phyloP scores from a whole-genome alignment of 1,140 invertebrate species.

The Chlorops oryzae region DNA sequence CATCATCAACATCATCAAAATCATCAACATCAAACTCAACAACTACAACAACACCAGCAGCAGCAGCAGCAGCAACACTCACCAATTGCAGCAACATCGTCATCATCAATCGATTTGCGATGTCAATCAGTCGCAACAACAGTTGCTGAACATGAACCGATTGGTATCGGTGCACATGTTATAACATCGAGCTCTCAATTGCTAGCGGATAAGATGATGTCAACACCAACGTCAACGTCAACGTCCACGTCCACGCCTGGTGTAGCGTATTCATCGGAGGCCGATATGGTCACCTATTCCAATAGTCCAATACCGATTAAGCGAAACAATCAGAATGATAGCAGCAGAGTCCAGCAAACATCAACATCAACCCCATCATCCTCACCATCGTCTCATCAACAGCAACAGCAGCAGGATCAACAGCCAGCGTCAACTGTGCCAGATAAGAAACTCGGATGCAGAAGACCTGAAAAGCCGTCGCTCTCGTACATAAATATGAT shows the following conservation, averaged over 20 bases:
- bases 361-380: neutral
- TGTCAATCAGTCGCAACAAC: no score
- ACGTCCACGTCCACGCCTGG: conserved; percentile 26
- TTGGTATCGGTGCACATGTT: no score
- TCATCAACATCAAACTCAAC: no score
- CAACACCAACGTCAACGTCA: conserved; percentile 26
- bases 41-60: conserved; percentile 17
- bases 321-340: conserved; percentile 10
- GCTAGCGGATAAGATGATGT: no score
- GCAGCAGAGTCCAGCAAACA: neutral
- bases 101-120: no score
- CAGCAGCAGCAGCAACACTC: conserved; percentile 3
- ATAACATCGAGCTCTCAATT: no score
- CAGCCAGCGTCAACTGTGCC: conserved; percentile 28
- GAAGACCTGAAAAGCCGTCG: conserved; percentile 89
- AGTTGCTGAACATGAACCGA: no score
- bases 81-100: neutral
- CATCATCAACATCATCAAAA: conserved; percentile 4
- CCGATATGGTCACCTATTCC: conserved; percentile 7
- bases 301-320: conserved; percentile 16
- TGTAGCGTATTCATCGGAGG: no score
- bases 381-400: conserved; percentile 4
- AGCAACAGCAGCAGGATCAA: neutral
- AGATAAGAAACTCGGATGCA: conserved; percentile 53
- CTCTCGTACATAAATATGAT: conserved; percentile 96